phyloP scores from a whole-genome alignment of 2,113 vertebrate genomes.

The Epinephelus lanceolatus region DNA sequence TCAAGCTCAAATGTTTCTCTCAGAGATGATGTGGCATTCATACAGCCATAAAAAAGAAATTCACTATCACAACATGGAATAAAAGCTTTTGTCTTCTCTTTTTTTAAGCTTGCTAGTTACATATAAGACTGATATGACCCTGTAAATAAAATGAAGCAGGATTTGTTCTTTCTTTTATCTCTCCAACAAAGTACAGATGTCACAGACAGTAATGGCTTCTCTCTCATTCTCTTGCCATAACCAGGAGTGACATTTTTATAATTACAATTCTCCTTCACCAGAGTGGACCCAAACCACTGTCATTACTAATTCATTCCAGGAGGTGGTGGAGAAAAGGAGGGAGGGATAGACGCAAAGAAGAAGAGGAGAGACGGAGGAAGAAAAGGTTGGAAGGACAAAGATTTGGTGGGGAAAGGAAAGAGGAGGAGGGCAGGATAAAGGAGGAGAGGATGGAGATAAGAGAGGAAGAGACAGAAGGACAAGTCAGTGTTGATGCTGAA shows the following conservation, averaged over 20 bases:
- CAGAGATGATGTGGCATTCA: not conserved
- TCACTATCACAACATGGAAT: not conserved
- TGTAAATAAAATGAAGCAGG: conserved; percentile 43
- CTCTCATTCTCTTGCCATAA: conserved; percentile 59
- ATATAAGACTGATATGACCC: not conserved
- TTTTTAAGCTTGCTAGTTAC: not conserved
- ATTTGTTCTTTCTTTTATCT: conserved; percentile 23
- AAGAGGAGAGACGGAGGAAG: not conserved
- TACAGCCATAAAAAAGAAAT: not conserved
- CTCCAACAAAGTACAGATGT: conserved; percentile 39
- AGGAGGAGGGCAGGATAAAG: not conserved
- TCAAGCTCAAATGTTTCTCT: conserved; percentile 4
- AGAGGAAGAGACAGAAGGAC: conserved; percentile 26
- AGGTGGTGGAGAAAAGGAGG: not conserved
- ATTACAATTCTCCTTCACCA: conserved; percentile 73
- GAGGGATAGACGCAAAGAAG: not conserved
- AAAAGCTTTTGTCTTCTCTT: not conserved
- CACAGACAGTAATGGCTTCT: conserved; percentile 39
- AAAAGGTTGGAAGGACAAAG: not conserved
- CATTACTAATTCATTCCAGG: conserved; percentile 70
- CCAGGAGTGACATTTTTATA: conserved; percentile 78
- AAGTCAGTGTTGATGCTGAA: conserved; percentile 66
- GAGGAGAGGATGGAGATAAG: conserved; percentile 14
- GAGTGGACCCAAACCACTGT: conserved; percentile 59
- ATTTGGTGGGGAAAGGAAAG: not conserved